Evolutionary conservation across 2,113 vertebrate genomes (phyloP).

Genomic region (Leiothrix lutea): DNA sequence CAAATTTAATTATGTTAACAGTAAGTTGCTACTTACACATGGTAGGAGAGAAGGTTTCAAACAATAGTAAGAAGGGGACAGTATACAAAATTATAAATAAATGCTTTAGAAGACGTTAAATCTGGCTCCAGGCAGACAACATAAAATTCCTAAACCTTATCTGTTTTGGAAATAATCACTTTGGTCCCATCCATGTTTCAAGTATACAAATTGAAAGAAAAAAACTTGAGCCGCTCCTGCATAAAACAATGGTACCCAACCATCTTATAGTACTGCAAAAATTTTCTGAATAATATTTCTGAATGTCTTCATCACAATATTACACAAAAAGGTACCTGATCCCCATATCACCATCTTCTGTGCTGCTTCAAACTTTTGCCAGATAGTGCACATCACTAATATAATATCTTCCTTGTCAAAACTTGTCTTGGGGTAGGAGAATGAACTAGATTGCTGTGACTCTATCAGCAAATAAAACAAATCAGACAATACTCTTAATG

Average conservation of each 20-base stretch:
- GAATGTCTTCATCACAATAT: neutral
- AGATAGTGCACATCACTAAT: neutral
- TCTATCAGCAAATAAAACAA: neutral
- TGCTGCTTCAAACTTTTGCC: neutral
- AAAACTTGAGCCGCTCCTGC: neutral
- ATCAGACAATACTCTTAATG: neutral
- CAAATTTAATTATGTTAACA: neutral
- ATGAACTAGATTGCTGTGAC: neutral
- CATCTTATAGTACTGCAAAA: neutral
- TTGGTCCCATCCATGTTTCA: neutral
- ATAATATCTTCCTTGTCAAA: neutral
- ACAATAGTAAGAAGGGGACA: accelerated
- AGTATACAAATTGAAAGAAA: accelerated
- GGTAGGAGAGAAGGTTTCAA: neutral
- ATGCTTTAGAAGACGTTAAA: neutral
- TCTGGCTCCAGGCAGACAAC: neutral
- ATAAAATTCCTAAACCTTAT: neutral
- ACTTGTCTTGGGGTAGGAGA: neutral
- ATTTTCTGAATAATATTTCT: neutral
- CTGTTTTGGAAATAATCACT: neutral
- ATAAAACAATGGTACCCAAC: neutral
- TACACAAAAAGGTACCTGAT: neutral
- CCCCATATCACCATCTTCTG: neutral
- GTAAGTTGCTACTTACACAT: neutral
- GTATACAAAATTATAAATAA: neutral